These are phyloP conservation scores for Agrotis exclamationis DNA, from an alignment of 2,888 invertebrate species.

Conservation along the genomic window DNA sequence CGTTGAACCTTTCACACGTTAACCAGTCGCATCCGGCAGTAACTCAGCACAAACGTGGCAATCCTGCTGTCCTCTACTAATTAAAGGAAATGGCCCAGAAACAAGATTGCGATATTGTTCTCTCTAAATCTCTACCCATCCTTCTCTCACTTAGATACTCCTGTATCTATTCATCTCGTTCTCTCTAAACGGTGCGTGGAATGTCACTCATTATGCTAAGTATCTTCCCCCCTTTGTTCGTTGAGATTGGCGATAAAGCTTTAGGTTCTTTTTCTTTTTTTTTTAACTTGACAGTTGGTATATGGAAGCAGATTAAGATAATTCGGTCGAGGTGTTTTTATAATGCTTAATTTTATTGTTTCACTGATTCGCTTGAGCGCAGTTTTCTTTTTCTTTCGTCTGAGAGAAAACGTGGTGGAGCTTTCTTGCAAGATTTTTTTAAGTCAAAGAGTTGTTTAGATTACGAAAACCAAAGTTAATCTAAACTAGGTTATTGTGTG, in stretches of 20 bases:
- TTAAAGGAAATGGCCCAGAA: conserved; percentile 91
- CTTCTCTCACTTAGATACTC: conserved; percentile 57
- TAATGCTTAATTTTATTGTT: conserved; percentile 83
- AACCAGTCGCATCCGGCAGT: conserved; percentile 76
- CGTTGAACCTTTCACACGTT: conserved; percentile 64
- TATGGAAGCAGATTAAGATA: conserved; percentile 90
- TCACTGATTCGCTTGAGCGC: conserved; percentile 63
- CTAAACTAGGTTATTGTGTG: not conserved
- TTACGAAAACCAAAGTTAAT: not conserved
- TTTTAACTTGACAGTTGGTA: conserved; percentile 89
- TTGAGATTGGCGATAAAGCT: conserved; percentile 83
- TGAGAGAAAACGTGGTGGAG: conserved; percentile 26
- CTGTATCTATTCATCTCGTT: conserved; percentile 70
- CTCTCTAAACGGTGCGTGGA: conserved; percentile 85
- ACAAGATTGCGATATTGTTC: conserved; percentile 92
- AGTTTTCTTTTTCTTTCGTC: conserved; percentile 44
- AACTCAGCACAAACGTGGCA: conserved; percentile 82
- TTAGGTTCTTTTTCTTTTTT: conserved; percentile 74
- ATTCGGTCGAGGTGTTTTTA: conserved; percentile 82
- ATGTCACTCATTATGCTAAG: conserved; percentile 91
- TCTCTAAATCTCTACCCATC: conserved; percentile 78
- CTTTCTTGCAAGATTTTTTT: conserved; percentile 12
- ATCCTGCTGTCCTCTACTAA: conserved; percentile 89
- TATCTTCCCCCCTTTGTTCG: conserved; percentile 87
- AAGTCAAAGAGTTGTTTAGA: not conserved